phyloP scores from a whole-genome alignment of 2,888 invertebrate genomes.

The Chelonus formosanus region DNA sequence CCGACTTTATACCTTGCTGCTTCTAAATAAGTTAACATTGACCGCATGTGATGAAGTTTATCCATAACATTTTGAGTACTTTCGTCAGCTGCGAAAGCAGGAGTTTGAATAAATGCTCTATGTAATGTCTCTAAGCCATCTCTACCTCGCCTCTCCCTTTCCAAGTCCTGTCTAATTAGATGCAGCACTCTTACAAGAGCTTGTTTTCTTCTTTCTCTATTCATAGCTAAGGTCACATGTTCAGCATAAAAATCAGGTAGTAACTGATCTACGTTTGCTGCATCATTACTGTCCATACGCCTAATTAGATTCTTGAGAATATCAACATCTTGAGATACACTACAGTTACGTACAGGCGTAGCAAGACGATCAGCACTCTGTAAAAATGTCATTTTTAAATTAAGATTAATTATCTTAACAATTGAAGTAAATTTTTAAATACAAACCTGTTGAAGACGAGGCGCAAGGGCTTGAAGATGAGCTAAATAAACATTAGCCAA shows the following conservation, averaged over 20 bases:
- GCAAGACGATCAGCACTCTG: slow-evolving; percentile 77
- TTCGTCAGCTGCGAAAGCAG: slow-evolving; percentile 86
- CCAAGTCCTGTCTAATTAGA: slow-evolving; percentile 86
- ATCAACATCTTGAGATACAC: slow-evolving; percentile 73
- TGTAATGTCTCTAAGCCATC: slow-evolving; percentile 90
- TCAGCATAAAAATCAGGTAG: slow-evolving; percentile 95
- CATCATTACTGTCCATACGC: slow-evolving; percentile 74
- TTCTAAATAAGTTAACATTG: slow-evolving; percentile 91
- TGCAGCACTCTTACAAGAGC: slow-evolving; percentile 86
- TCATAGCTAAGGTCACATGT: slow-evolving; percentile 92
- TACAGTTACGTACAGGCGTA: slow-evolving; percentile 71
- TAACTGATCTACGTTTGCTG: slow-evolving; percentile 79
- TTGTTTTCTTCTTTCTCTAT: slow-evolving; percentile 85
- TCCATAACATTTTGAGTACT: slow-evolving; percentile 91
- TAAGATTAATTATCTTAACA: not conserved
- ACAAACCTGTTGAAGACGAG: slow-evolving; percentile 76
- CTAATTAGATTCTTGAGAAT: slow-evolving; percentile 74
- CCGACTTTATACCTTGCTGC: slow-evolving; percentile 90
- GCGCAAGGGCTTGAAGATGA: slow-evolving; percentile 76
- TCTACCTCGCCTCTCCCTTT: slow-evolving; percentile 87
- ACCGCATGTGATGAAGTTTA: slow-evolving; percentile 91
- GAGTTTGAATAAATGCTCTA: slow-evolving; percentile 84
- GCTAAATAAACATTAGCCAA: slow-evolving; percentile 69
- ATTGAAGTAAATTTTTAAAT: slow-evolving; percentile 1
- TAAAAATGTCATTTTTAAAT: slow-evolving; percentile 41